A percentile compares a stretch with the other conserved stretches of the same genome.
phyloP scores from a whole-genome alignment of 2,113 vertebrate species.

The Apodemus sylvaticus region DNA sequence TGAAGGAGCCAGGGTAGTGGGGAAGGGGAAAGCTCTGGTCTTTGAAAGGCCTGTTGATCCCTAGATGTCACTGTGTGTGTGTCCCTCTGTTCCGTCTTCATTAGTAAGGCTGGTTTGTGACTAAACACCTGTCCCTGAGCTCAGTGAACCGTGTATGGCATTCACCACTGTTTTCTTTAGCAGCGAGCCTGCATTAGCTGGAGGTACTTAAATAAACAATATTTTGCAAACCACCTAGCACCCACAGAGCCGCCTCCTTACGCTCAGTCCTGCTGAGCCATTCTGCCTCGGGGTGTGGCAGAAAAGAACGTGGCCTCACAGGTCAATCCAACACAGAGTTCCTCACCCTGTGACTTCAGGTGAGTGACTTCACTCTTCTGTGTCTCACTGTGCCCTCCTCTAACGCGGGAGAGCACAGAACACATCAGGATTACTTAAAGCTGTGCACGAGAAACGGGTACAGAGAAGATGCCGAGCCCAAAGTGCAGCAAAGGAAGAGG shows the following conservation, averaged over 20 bases:
- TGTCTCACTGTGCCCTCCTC: background rate
- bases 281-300: background rate
- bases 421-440: background rate
- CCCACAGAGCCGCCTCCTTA: background rate
- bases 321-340: background rate
- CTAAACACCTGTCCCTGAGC: background rate
- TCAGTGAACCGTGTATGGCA: background rate
- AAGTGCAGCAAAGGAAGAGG: background rate
- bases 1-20: background rate
- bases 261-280: background rate
- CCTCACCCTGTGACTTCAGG: background rate
- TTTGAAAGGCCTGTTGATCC: background rate
- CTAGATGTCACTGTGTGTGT: background rate
- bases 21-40: too few species aligned
- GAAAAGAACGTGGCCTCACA: background rate
- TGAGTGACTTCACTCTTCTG: background rate
- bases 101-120: background rate
- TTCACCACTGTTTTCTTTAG: background rate
- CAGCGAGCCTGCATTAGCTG: background rate
- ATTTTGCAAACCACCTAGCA: background rate
- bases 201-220: background rate
- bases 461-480: background rate
- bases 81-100: background rate
- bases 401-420: background rate
- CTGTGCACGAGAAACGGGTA: background rate